phyloP scores from a whole-genome alignment of 2,888 invertebrate genomes.

The Catonia carolina region DNA sequence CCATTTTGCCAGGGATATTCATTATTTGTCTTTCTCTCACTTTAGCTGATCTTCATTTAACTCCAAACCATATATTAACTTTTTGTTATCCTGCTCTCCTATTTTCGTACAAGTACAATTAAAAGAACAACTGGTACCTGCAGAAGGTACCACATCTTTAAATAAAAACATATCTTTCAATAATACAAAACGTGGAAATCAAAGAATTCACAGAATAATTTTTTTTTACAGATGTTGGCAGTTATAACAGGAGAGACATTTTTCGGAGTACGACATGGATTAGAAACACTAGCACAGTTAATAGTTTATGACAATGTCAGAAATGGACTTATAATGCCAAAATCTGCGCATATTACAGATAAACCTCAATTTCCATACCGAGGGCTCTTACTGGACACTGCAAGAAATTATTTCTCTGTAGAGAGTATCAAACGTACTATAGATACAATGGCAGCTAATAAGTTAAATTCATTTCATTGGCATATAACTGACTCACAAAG shows the following conservation, averaged over 20 bases:
- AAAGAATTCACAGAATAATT: no score
- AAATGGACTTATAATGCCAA: constrained; percentile 53
- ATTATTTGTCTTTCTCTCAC: no score
- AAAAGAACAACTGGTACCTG: no score
- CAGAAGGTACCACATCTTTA: no score
- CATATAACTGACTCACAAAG: constrained; percentile 90
- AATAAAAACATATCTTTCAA: no score
- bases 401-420: constrained; percentile 76
- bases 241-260: constrained; percentile 53
- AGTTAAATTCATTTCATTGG: constrained; percentile 93
- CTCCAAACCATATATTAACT: no score
- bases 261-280: constrained; percentile 66
- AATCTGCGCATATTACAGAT: constrained; percentile 60
- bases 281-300: constrained; percentile 69
- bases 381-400: constrained; percentile 83
- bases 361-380: constrained; percentile 80
- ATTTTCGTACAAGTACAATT: no score
- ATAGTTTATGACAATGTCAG: constrained; percentile 60
- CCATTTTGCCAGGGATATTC: no score
- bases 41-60: no score
- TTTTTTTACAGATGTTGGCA: constrained; percentile 43
- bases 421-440: constrained; percentile 66
- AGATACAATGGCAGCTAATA: constrained; percentile 84
- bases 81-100: no score
- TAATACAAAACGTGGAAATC: no score